Conservation (phyloP, 2,113 vertebrate genomes). For the Nycticorax nycticorax region DNA sequence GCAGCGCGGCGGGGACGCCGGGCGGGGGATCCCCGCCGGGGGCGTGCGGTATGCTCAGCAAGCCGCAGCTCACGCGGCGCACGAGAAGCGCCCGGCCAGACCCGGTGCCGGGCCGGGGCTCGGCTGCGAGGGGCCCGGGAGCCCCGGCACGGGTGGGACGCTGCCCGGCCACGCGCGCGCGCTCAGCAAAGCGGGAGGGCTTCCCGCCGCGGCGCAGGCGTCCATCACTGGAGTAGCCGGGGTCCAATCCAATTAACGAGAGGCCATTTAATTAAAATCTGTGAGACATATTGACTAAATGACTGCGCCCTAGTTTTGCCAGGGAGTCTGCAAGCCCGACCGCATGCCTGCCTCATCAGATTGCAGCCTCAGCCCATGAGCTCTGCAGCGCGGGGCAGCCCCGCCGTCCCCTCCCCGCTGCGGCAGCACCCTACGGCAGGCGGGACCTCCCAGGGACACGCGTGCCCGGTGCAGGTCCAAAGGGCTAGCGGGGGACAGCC, state of each 20-base stretch:
- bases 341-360: rapidly evolving
- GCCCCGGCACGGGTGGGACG: rapidly evolving
- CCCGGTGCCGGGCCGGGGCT: too few species aligned
- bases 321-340: neutral
- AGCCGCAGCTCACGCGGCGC: rapidly evolving
- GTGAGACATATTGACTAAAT: neutral
- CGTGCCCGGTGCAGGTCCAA: rapidly evolving
- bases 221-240: neutral
- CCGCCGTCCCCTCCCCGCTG: neutral
- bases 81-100: rapidly evolving
- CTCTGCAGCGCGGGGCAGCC: rapidly evolving
- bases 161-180: rapidly evolving
- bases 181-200: rapidly evolving
- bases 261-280: constrained; percentile 49
- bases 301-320: neutral
- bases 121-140: rapidly evolving
- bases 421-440: rapidly evolving
- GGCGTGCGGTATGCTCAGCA: rapidly evolving
- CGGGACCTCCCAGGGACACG: rapidly evolving
- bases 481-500: neutral
- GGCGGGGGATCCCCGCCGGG: rapidly evolving
- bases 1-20: rapidly evolving
- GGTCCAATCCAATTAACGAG: constrained; percentile 29
- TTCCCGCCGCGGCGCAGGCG: rapidly evolving
- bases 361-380: neutral